Evolutionary conservation across 2,888 invertebrate genomes (phyloP).

Genomic region (Nematopogon swammerdamellus): DNA sequence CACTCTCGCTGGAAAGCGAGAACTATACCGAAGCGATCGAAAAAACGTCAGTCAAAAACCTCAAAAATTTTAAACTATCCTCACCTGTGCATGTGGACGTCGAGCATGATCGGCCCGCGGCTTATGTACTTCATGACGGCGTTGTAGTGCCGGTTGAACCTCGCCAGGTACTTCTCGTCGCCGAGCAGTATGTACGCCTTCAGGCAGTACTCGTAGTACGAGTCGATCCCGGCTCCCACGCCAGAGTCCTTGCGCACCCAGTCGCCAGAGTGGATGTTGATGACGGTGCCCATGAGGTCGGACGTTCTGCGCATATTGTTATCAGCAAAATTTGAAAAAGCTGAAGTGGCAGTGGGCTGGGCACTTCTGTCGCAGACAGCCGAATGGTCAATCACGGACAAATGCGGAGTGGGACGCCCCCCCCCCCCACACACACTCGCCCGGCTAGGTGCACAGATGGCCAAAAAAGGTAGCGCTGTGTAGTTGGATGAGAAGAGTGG

Average conservation of each 20-base stretch:
- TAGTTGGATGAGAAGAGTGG: too few species aligned
- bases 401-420: too few species aligned
- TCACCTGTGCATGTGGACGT: slow-evolving; percentile 89
- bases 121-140: slow-evolving; percentile 97
- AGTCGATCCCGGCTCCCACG: slow-evolving; percentile 98
- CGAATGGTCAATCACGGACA: too few species aligned
- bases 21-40: too few species aligned
- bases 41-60: too few species aligned
- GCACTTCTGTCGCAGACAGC: too few species aligned
- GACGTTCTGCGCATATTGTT: slow-evolving; percentile 37
- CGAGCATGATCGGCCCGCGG: slow-evolving; percentile 91
- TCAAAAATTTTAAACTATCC: neutral
- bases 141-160: slow-evolving; percentile 94
- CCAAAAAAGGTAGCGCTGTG: too few species aligned
- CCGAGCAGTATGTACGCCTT: slow-evolving; percentile 95
- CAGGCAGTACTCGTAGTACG: slow-evolving; percentile 97
- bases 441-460: too few species aligned
- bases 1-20: too few species aligned
- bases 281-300: slow-evolving; percentile 95
- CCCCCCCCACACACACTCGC: too few species aligned
- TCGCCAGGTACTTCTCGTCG: slow-evolving; percentile 88
- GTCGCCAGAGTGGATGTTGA: slow-evolving; percentile 97
- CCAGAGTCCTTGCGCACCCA: slow-evolving; percentile 97
- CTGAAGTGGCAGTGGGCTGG: too few species aligned
- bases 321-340: too few species aligned